These are phyloP conservation scores for Scaptomyza parva DNA, from an alignment of 2,888 invertebrate genomes.

Conservation along the genomic window DNA sequence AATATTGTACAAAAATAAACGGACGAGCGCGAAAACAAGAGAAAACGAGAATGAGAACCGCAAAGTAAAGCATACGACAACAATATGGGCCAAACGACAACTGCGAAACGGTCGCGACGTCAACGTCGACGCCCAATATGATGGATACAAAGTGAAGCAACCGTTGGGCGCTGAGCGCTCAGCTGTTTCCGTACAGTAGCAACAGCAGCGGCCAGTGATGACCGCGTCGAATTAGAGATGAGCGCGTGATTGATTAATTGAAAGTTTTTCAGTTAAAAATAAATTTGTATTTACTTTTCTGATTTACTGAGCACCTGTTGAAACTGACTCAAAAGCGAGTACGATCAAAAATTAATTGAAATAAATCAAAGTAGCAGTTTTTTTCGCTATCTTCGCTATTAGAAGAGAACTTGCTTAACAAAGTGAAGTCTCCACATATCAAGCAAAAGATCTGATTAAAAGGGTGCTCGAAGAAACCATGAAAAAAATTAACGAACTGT, in stretches of 20 bases:
- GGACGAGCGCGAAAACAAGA: slow-evolving; percentile 47
- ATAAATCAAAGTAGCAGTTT: no score
- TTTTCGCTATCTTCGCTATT: no score
- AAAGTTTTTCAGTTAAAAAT: neutral
- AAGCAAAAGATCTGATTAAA: no score
- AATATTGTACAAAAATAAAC: slow-evolving; percentile 68
- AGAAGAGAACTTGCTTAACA: no score
- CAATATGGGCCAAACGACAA: slow-evolving; percentile 64
- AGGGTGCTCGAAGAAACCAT: no score
- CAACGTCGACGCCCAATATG: slow-evolving; percentile 21
- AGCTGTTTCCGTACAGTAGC: slow-evolving; percentile 37
- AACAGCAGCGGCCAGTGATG: slow-evolving; percentile 30
- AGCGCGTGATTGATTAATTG: slow-evolving; percentile 31
- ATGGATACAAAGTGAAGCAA: slow-evolving; percentile 47
- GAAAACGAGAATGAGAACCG: slow-evolving; percentile 45
- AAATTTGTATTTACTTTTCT: neutral
- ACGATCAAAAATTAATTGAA: neutral
- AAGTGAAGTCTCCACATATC: no score
- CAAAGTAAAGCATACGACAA: slow-evolving; percentile 59
- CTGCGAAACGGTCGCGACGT: slow-evolving; percentile 31
- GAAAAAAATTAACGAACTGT: no score
- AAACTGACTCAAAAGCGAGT: neutral
- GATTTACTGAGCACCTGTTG: neutral
- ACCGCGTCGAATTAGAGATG: slow-evolving; percentile 31
- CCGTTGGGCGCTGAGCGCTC: slow-evolving; percentile 46